Percentiles rank a stretch among this genome's conserved stretches.
Conservation (phyloP, 1,140 invertebrate genomes). For the Probaryconus sp. region DNA sequence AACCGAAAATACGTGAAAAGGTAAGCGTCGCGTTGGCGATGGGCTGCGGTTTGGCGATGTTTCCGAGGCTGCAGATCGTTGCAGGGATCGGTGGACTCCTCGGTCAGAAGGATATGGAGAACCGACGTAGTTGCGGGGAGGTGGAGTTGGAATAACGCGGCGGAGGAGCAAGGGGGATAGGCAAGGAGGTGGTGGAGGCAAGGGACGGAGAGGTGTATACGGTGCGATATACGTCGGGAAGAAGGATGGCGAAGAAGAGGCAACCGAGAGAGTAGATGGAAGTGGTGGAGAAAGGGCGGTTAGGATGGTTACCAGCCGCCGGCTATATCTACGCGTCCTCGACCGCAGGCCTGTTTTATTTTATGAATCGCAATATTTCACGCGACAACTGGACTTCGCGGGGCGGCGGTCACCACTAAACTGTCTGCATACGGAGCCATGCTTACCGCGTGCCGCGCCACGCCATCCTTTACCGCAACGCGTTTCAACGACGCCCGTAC, state of each 20-base stretch:
- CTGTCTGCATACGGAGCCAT: slow-evolving; percentile 73
- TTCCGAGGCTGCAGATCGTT: slow-evolving; percentile 65
- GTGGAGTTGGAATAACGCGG: slow-evolving; percentile 40
- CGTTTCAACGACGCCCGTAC: neutral
- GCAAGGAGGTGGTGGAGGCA: slow-evolving; percentile 26
- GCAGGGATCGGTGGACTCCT: slow-evolving; percentile 57
- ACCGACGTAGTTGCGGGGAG: slow-evolving; percentile 34
- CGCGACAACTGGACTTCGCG: slow-evolving; percentile 76
- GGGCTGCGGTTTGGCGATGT: slow-evolving; percentile 73
- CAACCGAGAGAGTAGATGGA: slow-evolving; percentile 27
- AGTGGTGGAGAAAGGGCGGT: slow-evolving; percentile 49
- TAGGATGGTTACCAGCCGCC: slow-evolving; percentile 71
- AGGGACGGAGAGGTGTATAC: slow-evolving; percentile 32
- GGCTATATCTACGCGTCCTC: slow-evolving; percentile 74
- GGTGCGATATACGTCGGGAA: slow-evolving; percentile 51
- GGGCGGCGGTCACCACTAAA: slow-evolving; percentile 76
- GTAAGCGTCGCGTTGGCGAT: slow-evolving; percentile 59
- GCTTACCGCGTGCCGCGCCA: slow-evolving; percentile 70
- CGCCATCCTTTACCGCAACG: slow-evolving; percentile 66
- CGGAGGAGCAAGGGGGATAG: slow-evolving; percentile 22
- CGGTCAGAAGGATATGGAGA: slow-evolving; percentile 52
- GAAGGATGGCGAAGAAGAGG: slow-evolving; percentile 60
- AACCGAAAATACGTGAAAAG: slow-evolving; percentile 54
- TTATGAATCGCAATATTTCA: slow-evolving; percentile 79
- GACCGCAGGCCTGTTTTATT: slow-evolving; percentile 79